phyloP scores from a whole-genome alignment of 1,140 invertebrate species.

The Pteromalus puparum region DNA sequence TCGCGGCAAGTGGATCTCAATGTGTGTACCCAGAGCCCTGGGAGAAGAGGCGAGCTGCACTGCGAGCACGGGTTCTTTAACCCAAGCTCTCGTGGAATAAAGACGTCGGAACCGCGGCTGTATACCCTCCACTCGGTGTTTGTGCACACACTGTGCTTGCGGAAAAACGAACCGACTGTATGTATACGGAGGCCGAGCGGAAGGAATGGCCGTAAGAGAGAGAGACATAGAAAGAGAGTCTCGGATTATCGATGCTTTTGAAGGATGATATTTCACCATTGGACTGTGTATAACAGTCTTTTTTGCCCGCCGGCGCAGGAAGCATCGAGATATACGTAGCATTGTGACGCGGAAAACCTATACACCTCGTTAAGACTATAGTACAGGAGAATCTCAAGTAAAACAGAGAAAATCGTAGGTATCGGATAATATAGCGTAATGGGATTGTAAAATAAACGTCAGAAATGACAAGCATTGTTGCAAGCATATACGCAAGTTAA shows the following conservation, averaged over 20 bases:
- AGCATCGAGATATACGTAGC: background rate
- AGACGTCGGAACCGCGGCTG: conserved; percentile 12
- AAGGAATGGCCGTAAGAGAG: conserved; percentile 36
- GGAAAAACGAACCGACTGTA: conserved; percentile 48
- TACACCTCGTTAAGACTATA: conserved; percentile 43
- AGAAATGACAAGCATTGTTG: no score
- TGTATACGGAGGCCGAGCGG: conserved; percentile 25
- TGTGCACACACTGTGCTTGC: background rate
- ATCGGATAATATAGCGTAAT: background rate
- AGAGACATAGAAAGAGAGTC: conserved; percentile 46
- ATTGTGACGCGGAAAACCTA: conserved; percentile 23
- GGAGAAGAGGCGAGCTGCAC: background rate
- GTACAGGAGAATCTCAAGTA: no score
- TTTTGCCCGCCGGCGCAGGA: background rate
- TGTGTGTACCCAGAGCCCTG: background rate
- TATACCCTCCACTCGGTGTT: background rate
- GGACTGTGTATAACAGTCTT: conserved; percentile 1
- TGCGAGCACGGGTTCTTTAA: background rate
- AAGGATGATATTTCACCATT: conserved; percentile 49
- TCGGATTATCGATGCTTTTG: conserved; percentile 46
- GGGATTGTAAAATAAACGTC: background rate
- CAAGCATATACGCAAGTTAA: background rate
- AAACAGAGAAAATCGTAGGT: background rate
- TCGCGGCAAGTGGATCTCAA: no score
- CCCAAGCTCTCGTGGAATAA: conserved; percentile 21